Conservation (phyloP, 2,888 invertebrate species). For the Iselma pallidipennis region DNA sequence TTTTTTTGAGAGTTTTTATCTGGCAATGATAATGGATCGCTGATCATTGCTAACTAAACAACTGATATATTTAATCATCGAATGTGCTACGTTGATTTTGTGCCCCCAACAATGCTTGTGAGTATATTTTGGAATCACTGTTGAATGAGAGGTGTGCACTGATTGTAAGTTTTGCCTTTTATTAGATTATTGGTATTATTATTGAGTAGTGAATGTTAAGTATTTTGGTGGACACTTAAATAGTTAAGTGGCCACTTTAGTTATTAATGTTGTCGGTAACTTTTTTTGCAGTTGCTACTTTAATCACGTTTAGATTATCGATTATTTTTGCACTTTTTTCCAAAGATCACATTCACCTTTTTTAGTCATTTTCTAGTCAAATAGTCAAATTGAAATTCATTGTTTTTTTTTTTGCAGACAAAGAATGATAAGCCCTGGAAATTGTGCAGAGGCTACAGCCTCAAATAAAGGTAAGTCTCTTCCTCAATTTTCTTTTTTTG, state of each 20-base stretch:
- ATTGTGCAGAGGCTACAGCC: slow-evolving; percentile 15
- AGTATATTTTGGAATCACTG: slow-evolving; percentile 29
- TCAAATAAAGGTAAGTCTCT: slow-evolving; percentile 14
- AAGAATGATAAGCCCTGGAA: slow-evolving; percentile 13
- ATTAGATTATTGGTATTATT: too few relatives aligned
- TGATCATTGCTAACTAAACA: neutral
- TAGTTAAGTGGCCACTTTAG: too few relatives aligned
- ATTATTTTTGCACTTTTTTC: too few relatives aligned
- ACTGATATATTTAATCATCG: neutral
- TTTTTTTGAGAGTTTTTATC: neutral
- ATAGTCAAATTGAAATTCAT: too few relatives aligned
- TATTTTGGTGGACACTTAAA: neutral
- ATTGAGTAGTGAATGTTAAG: too few relatives aligned
- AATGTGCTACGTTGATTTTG: neutral
- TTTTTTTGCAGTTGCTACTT: neutral
- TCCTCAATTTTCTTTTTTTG: neutral
- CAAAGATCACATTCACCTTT: too few relatives aligned
- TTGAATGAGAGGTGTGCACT: neutral
- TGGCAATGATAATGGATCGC: neutral
- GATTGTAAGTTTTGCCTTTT: slow-evolving; percentile 4
- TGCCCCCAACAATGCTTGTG: slow-evolving; percentile 38
- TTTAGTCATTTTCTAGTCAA: too few relatives aligned
- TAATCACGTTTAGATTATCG: neutral
- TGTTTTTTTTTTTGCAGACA: slow-evolving; percentile 15
- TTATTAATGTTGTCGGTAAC: neutral